Base-by-base conservation (phyloP, 1,140 invertebrate species). In the Trichonephila inaurata region DNA sequence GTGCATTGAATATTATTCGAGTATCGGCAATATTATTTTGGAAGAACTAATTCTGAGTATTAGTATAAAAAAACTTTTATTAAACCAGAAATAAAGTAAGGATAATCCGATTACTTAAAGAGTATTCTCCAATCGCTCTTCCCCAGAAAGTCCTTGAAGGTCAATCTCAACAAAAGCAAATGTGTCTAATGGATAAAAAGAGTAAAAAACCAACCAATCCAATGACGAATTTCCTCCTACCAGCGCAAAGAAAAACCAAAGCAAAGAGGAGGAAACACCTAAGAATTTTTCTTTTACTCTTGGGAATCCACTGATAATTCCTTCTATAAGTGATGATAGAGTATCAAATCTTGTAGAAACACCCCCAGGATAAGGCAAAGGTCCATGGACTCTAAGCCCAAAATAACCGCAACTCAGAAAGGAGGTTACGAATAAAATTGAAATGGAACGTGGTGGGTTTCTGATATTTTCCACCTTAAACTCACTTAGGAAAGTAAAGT, bases 331-430 rank as follows among this genome's bases (percentile, higher is more conserved):
- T 72, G 69, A 72, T 72, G 69, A 72, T 14, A 14, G 24, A 72
- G 69, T 24, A n/a, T 24, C 69, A 72, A 72, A 72, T 72, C 69
- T 24, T 28, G n/a, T 24, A 72, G 69, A 72, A 72, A 72, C 24
- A 33, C 69, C 69, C 69, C 69, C 69, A 28, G 24, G 69, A 72
- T 72, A 72, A 72, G 28, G 69, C 12, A 14, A 24, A 24, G 24
- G n/a, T 24, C 69, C 16, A 24, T n/a, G 69, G 69, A 24, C 28
- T 72, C 24, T 72, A 72, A 72, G 69, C 69, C 24, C 7, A 33
- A 72, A 72, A 72, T 72, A 24, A 72, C 69, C 69, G 14, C 12
- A 24, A 14, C 69, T 72, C 28, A 14, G 28, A 72, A 72, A 24
- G 69, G 14, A 28, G 69, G 28, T 72, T 28, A 24, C 69, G 33